phyloP scores from a whole-genome alignment of 2,888 invertebrate genomes.

The Idaea dimidiata region DNA sequence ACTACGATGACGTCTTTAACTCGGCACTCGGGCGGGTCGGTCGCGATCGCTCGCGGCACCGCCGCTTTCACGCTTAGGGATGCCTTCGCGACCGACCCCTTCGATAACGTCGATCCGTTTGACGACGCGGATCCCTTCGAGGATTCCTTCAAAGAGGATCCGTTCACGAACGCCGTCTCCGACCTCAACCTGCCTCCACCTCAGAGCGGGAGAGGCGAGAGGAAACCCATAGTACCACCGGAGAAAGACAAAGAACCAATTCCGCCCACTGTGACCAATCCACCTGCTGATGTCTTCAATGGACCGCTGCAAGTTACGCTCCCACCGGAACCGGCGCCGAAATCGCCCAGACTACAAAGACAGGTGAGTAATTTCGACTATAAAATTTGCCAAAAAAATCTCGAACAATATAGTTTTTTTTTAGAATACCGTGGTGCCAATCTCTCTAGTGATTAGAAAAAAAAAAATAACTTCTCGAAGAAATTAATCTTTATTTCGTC shows the following conservation, averaged over 20 bases:
- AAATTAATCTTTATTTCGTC: too few species aligned
- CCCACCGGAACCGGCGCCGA: constrained; percentile 82
- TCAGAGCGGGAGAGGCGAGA: constrained; percentile 45
- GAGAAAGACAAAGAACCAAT: constrained; percentile 36
- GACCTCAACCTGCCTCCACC: constrained; percentile 49
- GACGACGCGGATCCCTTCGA: constrained; percentile 85
- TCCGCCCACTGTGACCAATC: constrained; percentile 39
- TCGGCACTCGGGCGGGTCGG: constrained; percentile 74
- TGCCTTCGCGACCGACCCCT: constrained; percentile 81
- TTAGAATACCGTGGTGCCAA: too few species aligned
- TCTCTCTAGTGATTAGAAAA: too few species aligned
- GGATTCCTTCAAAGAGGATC: constrained; percentile 82
- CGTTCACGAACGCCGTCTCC: constrained; percentile 76
- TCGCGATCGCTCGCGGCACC: constrained; percentile 53
- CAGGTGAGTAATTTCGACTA: constrained; percentile 44
- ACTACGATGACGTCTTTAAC: constrained; percentile 74
- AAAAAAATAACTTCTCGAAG: too few species aligned
- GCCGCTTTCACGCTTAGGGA: constrained; percentile 16
- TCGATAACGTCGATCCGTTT: constrained; percentile 87
- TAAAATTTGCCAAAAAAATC: too few species aligned
- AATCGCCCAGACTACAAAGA: constrained; percentile 67
- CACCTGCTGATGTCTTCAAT: constrained; percentile 75
- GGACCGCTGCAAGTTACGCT: constrained; percentile 86
- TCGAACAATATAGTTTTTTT: too few species aligned
- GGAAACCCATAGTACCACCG: constrained; percentile 44